Evolutionary conservation across 1,140 invertebrate species (phyloP).

Genomic region (Drosophila willistoni): DNA sequence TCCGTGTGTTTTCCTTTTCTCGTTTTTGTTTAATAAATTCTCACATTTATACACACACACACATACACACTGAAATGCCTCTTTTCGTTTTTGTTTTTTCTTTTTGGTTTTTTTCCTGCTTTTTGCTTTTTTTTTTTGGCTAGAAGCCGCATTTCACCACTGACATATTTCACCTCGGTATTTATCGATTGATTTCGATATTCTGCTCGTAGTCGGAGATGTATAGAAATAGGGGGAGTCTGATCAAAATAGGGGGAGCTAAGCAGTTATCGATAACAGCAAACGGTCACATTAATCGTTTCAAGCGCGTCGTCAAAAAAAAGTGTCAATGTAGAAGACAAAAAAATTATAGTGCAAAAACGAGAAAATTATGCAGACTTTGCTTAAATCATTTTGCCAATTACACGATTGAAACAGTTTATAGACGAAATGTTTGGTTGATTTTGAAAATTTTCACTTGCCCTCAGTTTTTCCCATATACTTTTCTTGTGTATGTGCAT

Average conservation of each 20-base stretch:
- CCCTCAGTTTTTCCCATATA: conserved; percentile 22
- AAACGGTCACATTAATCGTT: conserved; percentile 61
- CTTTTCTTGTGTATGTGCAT: conserved; percentile 27
- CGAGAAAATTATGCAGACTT: conserved; percentile 61
- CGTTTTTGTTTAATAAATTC: conserved; percentile 40
- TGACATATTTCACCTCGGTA: too few species aligned
- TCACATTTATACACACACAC: conserved; percentile 24
- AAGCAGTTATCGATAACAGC: conserved; percentile 50
- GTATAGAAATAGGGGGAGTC: too few species aligned
- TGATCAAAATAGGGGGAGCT: too few species aligned
- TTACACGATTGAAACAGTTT: conserved; percentile 14
- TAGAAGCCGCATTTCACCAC: conserved; percentile 13
- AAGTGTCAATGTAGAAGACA: conserved; percentile 48
- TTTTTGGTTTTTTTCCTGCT: conserved; percentile 7
- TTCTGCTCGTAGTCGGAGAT: too few species aligned
- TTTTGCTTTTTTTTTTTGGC: conserved; percentile 25
- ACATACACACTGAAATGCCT: conserved; percentile 11
- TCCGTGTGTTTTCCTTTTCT: conserved; percentile 11
- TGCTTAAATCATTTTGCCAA: conserved; percentile 29
- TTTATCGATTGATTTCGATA: background rate
- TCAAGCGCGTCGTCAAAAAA: conserved; percentile 73
- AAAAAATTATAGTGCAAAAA: conserved; percentile 33
- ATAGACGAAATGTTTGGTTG: conserved; percentile 22
- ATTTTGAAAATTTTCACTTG: background rate
- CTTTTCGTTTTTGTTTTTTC: conserved; percentile 10